Percentiles rank a stretch among this genome's conserved stretches.
Conservation (phyloP, 2,797 vertebrate genomes). For the Poliocrania exsul region DNA sequence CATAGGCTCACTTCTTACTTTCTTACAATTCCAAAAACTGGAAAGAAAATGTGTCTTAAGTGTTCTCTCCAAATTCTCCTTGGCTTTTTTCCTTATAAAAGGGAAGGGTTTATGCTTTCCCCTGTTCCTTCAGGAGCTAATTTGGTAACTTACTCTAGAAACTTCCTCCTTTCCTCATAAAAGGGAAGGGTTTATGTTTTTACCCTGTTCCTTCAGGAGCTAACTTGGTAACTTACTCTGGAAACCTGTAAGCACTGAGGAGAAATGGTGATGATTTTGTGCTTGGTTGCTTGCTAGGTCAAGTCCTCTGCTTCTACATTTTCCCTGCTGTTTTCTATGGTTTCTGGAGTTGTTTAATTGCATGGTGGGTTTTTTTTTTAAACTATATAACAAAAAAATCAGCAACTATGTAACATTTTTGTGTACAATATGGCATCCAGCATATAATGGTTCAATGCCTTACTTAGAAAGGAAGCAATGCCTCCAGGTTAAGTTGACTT, state of each 20-base stretch:
- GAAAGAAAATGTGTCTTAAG: neutral
- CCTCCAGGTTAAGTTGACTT: rapidly evolving
- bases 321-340: neutral
- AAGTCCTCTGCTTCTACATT: neutral
- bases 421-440: neutral
- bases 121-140: neutral
- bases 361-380: neutral
- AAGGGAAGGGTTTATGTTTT: neutral
- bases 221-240: neutral
- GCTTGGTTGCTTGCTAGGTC: neutral
- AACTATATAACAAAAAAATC: neutral
- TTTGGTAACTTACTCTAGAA: too few species aligned
- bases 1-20: neutral
- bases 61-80: neutral
- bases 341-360: neutral
- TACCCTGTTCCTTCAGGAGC: neutral
- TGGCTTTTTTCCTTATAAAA: neutral
- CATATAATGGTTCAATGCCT: neutral
- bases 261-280: neutral
- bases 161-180: neutral
- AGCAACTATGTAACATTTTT: neutral
- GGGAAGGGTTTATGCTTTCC: neutral
- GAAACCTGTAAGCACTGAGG: neutral
- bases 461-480: neutral
- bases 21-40: neutral